Percentiles rank a stretch among this genome's conserved stretches.
These are phyloP conservation scores for Argentina silus DNA, from an alignment of 2,797 vertebrate species.

Conservation along the genomic window DNA sequence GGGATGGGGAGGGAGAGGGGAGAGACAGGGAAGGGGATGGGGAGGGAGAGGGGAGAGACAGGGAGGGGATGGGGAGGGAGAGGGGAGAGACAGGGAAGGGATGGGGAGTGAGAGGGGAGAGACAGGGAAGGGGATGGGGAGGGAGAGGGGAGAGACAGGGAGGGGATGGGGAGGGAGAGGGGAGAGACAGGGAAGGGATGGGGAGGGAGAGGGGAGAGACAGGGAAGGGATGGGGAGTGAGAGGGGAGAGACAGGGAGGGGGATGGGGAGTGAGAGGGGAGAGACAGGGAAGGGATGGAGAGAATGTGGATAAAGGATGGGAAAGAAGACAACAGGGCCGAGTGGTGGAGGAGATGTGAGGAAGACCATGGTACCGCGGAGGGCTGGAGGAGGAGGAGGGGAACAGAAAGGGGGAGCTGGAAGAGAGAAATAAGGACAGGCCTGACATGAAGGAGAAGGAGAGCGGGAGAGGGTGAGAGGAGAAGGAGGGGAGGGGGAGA, in stretches of 20 bases:
- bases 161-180: background rate
- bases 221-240: no score
- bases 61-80: background rate
- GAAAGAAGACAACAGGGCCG: background rate
- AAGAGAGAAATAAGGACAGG: background rate
- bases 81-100: background rate
- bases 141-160: background rate
- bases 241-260: background rate
- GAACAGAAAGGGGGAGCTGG: background rate
- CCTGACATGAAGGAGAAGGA: background rate
- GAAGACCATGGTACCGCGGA: background rate
- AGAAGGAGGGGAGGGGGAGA: background rate
- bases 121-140: background rate
- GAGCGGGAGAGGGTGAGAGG: background rate
- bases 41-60: background rate
- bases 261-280: background rate
- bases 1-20: background rate
- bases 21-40: background rate
- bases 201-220: background rate
- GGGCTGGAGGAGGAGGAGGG: background rate
- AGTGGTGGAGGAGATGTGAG: background rate
- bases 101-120: background rate
- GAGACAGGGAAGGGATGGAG: background rate
- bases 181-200: background rate
- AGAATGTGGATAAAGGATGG: background rate